Evolutionary conservation across 2,113 vertebrate genomes (phyloP).

Genomic region (Ictalurus furcatus): DNA sequence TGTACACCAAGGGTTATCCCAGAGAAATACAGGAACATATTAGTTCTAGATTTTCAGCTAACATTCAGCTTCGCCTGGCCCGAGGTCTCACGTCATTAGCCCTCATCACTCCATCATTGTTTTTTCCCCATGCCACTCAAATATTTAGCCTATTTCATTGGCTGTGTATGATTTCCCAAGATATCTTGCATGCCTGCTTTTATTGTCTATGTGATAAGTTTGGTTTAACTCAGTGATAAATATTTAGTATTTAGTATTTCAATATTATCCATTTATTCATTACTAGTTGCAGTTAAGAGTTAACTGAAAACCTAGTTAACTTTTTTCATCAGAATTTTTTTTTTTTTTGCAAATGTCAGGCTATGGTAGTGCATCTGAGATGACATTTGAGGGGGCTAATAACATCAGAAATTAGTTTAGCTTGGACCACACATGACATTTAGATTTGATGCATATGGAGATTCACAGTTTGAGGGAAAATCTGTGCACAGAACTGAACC

Average conservation of each 20-base stretch:
- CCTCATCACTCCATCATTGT: neutral
- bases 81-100: neutral
- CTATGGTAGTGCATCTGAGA: constrained; percentile 24
- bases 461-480: neutral
- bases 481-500: constrained; percentile 16
- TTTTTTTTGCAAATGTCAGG: constrained; percentile 33
- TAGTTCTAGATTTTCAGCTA: neutral
- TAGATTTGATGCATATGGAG: constrained; percentile 17
- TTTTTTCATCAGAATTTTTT: neutral
- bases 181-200: neutral
- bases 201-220: neutral
- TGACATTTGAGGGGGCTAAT: constrained; percentile 43
- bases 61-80: neutral
- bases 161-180: neutral
- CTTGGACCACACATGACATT: constrained; percentile 36
- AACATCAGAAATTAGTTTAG: constrained; percentile 28
- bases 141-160: neutral
- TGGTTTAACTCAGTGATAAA: neutral
- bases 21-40: no score
- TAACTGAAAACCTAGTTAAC: neutral
- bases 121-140: neutral
- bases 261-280: neutral
- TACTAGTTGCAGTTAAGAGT: neutral
- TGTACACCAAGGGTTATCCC: no score
- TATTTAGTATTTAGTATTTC: neutral